Percentiles rank a stretch among this genome's conserved stretches.
Evolutionary conservation across 2,888 invertebrate species (phyloP).

Genomic region (Pachymerium ferrugineum): DNA sequence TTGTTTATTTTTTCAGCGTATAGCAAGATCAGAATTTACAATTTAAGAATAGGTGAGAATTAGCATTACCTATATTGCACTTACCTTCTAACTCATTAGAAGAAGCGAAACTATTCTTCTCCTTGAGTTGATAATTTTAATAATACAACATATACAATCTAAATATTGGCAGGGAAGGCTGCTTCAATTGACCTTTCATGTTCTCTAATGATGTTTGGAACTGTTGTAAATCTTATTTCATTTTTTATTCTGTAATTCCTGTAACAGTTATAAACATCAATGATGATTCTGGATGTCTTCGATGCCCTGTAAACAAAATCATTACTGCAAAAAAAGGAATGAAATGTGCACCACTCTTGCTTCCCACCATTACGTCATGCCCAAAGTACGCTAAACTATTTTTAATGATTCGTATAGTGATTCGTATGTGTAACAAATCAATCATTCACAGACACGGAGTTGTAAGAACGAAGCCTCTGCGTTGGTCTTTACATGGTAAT

Average conservation of each 20-base stretch:
- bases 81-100: no score
- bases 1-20: neutral
- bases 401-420: neutral
- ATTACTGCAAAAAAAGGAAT: neutral
- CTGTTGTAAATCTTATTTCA: no score
- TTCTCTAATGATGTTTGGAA: no score
- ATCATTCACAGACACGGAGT: no score
- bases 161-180: no score
- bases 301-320: conserved; percentile 5
- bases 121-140: no score
- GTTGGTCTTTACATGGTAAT: neutral
- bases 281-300: neutral
- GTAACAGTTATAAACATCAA: neutral
- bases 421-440: no score
- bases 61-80: no score
- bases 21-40: neutral
- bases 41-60: neutral
- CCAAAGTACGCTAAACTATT: neutral
- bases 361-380: conserved; percentile 3
- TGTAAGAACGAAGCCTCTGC: neutral
- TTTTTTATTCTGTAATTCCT: neutral
- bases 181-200: no score
- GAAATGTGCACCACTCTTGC: neutral
- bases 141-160: no score
- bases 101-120: no score